These are phyloP conservation scores for Emys orbicularis DNA, from an alignment of 2,797 vertebrate species.

Conservation along the genomic window DNA sequence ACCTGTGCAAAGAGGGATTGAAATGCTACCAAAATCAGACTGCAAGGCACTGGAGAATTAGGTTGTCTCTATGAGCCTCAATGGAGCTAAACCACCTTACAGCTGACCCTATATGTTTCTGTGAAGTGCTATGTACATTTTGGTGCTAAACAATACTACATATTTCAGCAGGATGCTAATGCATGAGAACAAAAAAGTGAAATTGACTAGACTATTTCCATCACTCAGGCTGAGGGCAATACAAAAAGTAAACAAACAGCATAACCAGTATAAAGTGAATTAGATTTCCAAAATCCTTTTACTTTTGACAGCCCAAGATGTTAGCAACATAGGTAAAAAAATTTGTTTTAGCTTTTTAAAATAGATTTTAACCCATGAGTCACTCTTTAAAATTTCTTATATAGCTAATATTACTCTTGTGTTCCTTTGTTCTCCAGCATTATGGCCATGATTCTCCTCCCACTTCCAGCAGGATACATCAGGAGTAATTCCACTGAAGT, in stretches of 20 bases:
- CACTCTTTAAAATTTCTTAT: conserved; percentile 9
- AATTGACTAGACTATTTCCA: conserved; percentile 25
- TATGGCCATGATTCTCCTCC: conserved; percentile 20
- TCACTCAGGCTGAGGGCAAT: conserved; percentile 30
- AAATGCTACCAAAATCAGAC: background rate
- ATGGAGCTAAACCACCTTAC: background rate
- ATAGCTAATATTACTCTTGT: background rate
- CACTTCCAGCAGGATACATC: conserved; percentile 14
- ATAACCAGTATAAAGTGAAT: conserved; percentile 42
- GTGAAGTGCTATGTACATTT: background rate
- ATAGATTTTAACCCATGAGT: conserved; percentile 31
- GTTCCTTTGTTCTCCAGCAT: conserved; percentile 30
- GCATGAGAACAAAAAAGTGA: background rate
- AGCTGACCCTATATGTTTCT: background rate
- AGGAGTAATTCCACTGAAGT: conserved; percentile 63
- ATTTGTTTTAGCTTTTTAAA: conserved; percentile 72
- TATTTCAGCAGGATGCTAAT: background rate
- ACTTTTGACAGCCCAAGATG: conserved; percentile 8
- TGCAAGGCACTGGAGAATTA: background rate
- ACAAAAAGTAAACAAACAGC: conserved; percentile 55
- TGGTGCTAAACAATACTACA: background rate
- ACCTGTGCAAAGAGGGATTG: background rate
- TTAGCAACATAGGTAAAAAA: background rate
- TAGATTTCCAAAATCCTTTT: conserved; percentile 39
- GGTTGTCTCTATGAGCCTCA: background rate